phyloP scores from a whole-genome alignment of 2,797 vertebrate genomes.

The Brachymystax lenok region DNA sequence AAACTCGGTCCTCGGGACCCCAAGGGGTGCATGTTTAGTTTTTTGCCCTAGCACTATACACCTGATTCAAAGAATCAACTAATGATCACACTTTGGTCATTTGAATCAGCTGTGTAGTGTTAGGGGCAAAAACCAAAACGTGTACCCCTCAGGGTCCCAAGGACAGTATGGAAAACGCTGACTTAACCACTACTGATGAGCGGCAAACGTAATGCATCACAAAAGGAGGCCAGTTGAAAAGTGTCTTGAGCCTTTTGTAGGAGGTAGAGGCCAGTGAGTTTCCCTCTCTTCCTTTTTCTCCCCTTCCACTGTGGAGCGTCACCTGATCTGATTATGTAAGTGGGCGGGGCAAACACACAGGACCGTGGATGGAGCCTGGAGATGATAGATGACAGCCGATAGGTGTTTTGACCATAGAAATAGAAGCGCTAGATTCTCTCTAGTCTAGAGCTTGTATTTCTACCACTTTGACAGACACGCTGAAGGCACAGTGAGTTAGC shows the following conservation, averaged over 20 bases:
- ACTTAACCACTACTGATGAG: not conserved
- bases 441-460: not conserved
- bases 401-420: not conserved
- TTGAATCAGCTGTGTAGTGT: too few species aligned
- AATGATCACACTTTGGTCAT: too few species aligned
- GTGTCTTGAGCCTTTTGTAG: not conserved
- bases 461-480: not conserved
- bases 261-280: not conserved
- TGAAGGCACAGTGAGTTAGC: slow-evolving; percentile 3
- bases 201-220: not conserved
- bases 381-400: not conserved
- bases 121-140: too few species aligned
- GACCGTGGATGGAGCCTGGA: not conserved
- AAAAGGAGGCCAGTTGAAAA: not conserved
- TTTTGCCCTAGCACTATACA: too few species aligned
- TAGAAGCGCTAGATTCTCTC: not conserved
- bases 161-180: not conserved
- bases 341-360: not conserved
- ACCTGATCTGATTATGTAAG: not conserved
- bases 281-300: not conserved
- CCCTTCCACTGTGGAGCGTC: not conserved
- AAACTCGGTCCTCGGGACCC: too few species aligned
- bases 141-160: too few species aligned
- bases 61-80: too few species aligned
- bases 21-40: too few species aligned